Percentiles rank a stretch among this genome's conserved stretches.
Conservation (phyloP, 2,888 invertebrate genomes). For the Drosophila parthenogenetica region DNA sequence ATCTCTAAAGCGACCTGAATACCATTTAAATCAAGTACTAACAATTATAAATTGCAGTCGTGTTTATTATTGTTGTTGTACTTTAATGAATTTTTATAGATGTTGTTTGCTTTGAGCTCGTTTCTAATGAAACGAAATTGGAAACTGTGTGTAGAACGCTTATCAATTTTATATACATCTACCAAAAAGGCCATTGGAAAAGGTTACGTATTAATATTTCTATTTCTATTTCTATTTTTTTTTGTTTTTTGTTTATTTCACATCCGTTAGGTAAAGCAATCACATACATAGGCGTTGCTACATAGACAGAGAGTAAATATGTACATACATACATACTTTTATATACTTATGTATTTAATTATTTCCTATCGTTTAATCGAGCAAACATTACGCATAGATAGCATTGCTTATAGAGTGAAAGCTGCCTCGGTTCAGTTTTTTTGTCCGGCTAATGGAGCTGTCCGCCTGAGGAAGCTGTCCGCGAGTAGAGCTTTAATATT, state of each 20-base stretch:
- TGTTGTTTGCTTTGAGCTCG: conserved; percentile 59
- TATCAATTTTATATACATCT: conserved; percentile 57
- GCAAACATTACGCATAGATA: background rate
- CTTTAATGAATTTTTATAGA: conserved; percentile 24
- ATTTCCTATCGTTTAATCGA: conserved; percentile 9
- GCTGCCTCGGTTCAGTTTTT: no score
- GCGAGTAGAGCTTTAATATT: no score
- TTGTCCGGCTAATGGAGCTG: no score
- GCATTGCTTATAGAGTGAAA: no score
- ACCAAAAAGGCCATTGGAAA: conserved; percentile 67
- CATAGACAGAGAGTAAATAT: background rate
- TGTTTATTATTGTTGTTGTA: conserved; percentile 16
- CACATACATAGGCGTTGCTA: background rate
- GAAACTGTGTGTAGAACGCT: conserved; percentile 44
- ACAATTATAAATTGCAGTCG: conserved; percentile 69
- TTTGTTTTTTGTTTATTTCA: conserved; percentile 3
- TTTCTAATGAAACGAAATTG: conserved; percentile 47
- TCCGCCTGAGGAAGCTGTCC: no score
- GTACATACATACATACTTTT: background rate
- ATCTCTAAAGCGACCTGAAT: conserved; percentile 55
- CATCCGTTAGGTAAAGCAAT: conserved; percentile 37
- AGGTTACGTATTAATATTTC: conserved; percentile 53
- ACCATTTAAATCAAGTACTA: conserved; percentile 28
- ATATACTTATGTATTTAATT: background rate
- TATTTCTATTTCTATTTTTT: conserved; percentile 6